Base-by-base conservation (phyloP, 2,797 vertebrate species). In the Syncerus caffer region DNA sequence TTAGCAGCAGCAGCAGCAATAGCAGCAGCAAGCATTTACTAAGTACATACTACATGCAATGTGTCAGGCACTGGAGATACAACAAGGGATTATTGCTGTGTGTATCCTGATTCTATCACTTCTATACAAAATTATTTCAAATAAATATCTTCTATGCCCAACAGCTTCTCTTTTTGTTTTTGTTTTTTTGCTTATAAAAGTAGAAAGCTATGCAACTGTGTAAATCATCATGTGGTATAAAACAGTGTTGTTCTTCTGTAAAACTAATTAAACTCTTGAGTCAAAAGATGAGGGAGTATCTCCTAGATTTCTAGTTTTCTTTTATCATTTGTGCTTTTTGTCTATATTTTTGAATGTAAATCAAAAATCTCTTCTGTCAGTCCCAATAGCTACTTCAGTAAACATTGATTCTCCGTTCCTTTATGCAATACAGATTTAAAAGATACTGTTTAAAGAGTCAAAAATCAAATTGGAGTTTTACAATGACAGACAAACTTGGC, bases 381-480 rank as follows among this genome's bases (percentile, higher is more conserved):
- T 89, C 91, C 38, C 10, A 93, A 74, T 45, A 95, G 85, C 51
- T 38, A 38, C 8, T 45, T 80, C 10, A 58, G 90, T 64, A 96
- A 91, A 84, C 53, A 93, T 2, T 89, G 31, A 47, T 76, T 62
- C 8, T 89, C 57, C 34, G 2, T 50, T 25, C 16, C 12, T 89
- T 93, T 91, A 85, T 93, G 96, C 51, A 67, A 16, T 11, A 50
- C 42, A 17, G 79, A 78, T 67, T 83, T 84, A 84, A 95, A 96
- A 93, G 17, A 80, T 62, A 84, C 23, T 53, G 50, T 12, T 93
- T 34, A 42, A 31, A 89, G 25, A 79, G 60, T 78, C 25, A 91
- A 94, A 57, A 94, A 89, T 89, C 42, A 95, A 86, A 47, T 7
- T 80, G 29, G 27, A 50, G 19, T 87, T 90, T 85, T 67, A 45